A percentile compares a stretch with the other conserved stretches of the same genome.
Conservation (phyloP, 2,113 vertebrate species). For the Fulmarus glacialis region DNA sequence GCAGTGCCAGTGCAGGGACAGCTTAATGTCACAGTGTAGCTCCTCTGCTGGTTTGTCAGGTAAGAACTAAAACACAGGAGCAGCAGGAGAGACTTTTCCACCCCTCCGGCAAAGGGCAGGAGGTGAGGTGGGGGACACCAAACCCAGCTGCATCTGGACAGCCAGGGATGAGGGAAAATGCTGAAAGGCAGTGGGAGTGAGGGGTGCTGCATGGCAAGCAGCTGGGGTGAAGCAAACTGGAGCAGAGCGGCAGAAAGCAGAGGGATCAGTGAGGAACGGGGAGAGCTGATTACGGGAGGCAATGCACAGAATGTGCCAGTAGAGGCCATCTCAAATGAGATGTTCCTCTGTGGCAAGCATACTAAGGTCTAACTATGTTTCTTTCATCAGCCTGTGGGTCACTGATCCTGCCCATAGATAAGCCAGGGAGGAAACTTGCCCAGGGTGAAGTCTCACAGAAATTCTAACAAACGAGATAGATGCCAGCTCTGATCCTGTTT, state of each 20-base stretch:
- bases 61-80: not conserved
- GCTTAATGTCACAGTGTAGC: not conserved
- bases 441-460: not conserved
- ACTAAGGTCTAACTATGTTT: not conserved
- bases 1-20: not conserved
- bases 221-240: not conserved
- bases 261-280: not conserved
- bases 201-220: not conserved
- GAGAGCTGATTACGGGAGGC: not conserved
- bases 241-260: not conserved
- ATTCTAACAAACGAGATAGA: not conserved
- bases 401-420: not conserved
- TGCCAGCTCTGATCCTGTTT: not conserved
- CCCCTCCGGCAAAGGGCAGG: not conserved
- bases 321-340: not conserved
- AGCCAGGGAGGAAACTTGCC: not conserved
- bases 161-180: not conserved
- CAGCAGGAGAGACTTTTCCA: not conserved
- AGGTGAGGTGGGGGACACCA: not conserved
- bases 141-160: not conserved
- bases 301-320: rapidly evolving
- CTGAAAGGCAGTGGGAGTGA: not conserved
- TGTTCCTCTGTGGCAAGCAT: not conserved
- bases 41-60: not conserved
- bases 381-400: not conserved